Conservation (phyloP, 2,797 vertebrate species). For the Rallus crepitans region DNA sequence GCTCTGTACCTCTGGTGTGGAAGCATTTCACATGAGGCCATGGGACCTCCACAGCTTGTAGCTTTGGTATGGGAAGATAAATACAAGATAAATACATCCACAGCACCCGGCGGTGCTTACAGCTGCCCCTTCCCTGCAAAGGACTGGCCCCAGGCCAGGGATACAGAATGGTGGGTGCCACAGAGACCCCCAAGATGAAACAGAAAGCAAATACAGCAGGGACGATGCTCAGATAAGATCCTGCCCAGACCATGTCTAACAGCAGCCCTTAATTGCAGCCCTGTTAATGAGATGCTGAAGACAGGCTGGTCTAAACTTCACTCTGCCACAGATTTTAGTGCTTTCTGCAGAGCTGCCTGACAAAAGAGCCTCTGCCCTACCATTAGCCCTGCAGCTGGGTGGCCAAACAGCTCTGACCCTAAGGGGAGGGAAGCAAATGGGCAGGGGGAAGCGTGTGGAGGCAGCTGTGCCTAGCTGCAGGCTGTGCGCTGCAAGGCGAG, state of each 20-base stretch:
- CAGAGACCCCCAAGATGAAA: neutral
- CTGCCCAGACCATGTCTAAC: rapidly evolving
- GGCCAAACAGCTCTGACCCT: neutral
- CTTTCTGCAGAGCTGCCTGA: neutral
- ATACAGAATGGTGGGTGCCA: rapidly evolving
- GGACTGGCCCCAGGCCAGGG: neutral
- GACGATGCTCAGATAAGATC: neutral
- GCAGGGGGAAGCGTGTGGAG: neutral
- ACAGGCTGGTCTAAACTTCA: neutral
- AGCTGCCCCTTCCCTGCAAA: neutral
- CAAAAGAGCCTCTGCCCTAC: neutral
- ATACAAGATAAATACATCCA: neutral
- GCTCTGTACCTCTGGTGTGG: neutral
- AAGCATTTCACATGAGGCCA: neutral
- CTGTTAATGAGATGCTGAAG: neutral
- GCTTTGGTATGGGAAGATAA: neutral
- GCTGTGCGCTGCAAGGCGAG: rapidly evolving
- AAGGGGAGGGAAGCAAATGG: neutral
- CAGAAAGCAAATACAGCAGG: neutral
- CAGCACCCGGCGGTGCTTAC: rapidly evolving
- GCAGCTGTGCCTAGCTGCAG: neutral
- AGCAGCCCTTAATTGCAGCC: neutral
- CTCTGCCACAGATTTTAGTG: neutral
- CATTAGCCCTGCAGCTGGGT: neutral
- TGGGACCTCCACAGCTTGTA: neutral